Percentiles rank a stretch among this genome's conserved stretches.
Evolutionary conservation across 2,797 vertebrate genomes (phyloP).

Genomic region (Ctenosaura bakeri): DNA sequence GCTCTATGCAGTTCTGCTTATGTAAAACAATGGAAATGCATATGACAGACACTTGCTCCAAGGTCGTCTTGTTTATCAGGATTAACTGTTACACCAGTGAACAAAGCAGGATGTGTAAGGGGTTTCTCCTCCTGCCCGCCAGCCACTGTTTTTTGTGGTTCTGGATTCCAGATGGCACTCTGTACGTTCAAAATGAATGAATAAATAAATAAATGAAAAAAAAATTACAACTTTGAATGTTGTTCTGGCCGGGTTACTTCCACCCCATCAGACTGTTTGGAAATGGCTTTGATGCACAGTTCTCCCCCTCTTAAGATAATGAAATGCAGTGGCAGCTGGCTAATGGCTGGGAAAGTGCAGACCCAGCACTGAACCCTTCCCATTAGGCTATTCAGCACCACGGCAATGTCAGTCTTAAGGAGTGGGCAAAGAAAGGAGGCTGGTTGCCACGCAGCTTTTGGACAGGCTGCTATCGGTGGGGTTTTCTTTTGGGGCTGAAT

Average conservation of each 20-base stretch:
- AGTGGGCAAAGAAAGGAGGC: conserved; percentile 63
- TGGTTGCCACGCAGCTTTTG: conserved; percentile 73
- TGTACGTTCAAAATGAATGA: conserved; percentile 45
- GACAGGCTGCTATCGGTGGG: conserved; percentile 68
- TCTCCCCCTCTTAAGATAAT: conserved; percentile 78
- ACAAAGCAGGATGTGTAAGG: conserved; percentile 67
- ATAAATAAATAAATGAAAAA: background rate
- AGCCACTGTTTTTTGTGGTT: conserved; percentile 66
- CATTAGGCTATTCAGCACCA: conserved; percentile 76
- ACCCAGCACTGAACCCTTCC: conserved; percentile 84
- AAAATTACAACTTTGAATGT: conserved; percentile 60
- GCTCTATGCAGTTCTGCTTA: conserved; percentile 63
- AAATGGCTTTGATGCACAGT: conserved; percentile 83
- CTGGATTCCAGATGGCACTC: conserved; percentile 81
- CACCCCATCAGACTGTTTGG: conserved; percentile 83
- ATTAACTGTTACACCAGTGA: conserved; percentile 80
- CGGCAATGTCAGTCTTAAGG: conserved; percentile 77
- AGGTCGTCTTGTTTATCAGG: conserved; percentile 73
- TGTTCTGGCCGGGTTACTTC: conserved; percentile 81
- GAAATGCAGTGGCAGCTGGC: conserved; percentile 86
- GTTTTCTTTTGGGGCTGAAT: conserved; percentile 74
- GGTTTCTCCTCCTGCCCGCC: conserved; percentile 61
- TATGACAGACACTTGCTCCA: conserved; percentile 72
- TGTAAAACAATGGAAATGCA: conserved; percentile 72
- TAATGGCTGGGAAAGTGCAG: conserved; percentile 88